Evolutionary conservation across 2,888 invertebrate genomes (phyloP).

Genomic region (Heliothis peltigera): DNA sequence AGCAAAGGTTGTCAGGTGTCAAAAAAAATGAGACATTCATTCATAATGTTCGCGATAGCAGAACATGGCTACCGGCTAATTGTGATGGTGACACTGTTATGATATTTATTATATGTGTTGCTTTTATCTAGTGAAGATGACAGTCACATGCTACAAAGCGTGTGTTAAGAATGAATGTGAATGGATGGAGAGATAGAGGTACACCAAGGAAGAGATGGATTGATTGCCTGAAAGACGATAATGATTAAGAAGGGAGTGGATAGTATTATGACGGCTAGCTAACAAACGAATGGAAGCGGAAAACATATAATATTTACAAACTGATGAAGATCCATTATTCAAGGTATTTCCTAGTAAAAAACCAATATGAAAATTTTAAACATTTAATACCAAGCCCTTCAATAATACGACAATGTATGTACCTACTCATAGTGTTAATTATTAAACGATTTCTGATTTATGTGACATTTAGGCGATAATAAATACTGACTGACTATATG

Average conservation of each 20-base stretch:
- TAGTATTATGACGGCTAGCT: too few species aligned
- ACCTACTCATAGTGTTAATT: not conserved
- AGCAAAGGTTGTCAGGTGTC: slow-evolving; percentile 26
- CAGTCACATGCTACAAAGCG: too few species aligned
- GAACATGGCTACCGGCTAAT: slow-evolving; percentile 22
- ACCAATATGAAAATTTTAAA: not conserved
- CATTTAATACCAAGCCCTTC: not conserved
- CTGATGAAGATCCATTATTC: too few species aligned
- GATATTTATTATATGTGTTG: not conserved
- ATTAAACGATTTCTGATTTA: not conserved
- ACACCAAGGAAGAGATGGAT: too few species aligned
- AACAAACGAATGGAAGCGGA: too few species aligned
- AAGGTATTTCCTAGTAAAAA: too few species aligned
- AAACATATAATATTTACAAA: too few species aligned
- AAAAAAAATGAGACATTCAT: slow-evolving; percentile 14
- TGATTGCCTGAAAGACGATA: too few species aligned
- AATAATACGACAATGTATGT: not conserved
- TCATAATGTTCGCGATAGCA: slow-evolving; percentile 22
- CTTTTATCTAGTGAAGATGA: too few species aligned
- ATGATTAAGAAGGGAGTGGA: too few species aligned
- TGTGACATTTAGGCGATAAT: not conserved
- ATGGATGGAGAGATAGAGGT: too few species aligned
- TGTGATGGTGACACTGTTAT: slow-evolving; percentile 21
- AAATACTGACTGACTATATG: not conserved
- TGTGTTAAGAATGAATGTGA: too few species aligned